A percentile compares a stretch with the other conserved stretches of the same genome.
Conservation (phyloP, 1,140 invertebrate species). For the Hermatobates lingyangjiaoensis region DNA sequence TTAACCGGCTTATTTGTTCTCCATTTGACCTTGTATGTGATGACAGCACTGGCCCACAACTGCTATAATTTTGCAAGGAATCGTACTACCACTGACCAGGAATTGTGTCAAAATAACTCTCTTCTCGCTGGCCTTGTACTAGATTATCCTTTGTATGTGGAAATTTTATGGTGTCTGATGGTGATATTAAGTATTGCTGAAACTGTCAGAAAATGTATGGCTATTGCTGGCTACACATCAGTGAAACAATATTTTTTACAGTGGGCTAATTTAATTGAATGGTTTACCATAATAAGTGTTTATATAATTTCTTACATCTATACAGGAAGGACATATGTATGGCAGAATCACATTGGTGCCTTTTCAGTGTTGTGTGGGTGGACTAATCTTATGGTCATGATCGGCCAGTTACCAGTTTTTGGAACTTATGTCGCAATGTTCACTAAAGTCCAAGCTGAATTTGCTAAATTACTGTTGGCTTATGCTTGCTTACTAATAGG, state of each 20-base stretch:
- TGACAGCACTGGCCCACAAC: constrained; percentile 53
- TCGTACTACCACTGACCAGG: constrained; percentile 4
- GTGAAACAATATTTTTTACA: constrained; percentile 59
- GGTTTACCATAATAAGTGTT: constrained; percentile 63
- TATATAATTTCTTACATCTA: constrained; percentile 62
- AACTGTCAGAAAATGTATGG: constrained; percentile 52
- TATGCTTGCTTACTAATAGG: constrained; percentile 67
- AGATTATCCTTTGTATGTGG: constrained; percentile 47
- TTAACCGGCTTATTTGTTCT: constrained; percentile 62
- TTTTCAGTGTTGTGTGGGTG: constrained; percentile 65
- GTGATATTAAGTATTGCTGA: constrained; percentile 53
- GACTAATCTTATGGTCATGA: constrained; percentile 74
- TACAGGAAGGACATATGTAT: constrained; percentile 50
- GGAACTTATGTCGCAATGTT: constrained; percentile 77
- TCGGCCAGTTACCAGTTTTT: constrained; percentile 64
- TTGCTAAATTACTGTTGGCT: constrained; percentile 60
- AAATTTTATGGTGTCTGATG: constrained; percentile 58
- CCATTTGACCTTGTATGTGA: constrained; percentile 53
- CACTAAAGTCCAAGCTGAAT: constrained; percentile 63
- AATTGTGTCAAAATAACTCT: constrained; percentile 48
- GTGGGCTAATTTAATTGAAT: constrained; percentile 65
- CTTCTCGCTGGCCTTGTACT: constrained; percentile 41
- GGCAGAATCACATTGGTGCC: constrained; percentile 63
- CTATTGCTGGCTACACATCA: constrained; percentile 52
- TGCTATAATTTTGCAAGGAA: constrained; percentile 51